A percentile compares a stretch with the other conserved stretches of the same genome.
phyloP scores from a whole-genome alignment of 2,797 vertebrate genomes.

The Argentina silus region DNA sequence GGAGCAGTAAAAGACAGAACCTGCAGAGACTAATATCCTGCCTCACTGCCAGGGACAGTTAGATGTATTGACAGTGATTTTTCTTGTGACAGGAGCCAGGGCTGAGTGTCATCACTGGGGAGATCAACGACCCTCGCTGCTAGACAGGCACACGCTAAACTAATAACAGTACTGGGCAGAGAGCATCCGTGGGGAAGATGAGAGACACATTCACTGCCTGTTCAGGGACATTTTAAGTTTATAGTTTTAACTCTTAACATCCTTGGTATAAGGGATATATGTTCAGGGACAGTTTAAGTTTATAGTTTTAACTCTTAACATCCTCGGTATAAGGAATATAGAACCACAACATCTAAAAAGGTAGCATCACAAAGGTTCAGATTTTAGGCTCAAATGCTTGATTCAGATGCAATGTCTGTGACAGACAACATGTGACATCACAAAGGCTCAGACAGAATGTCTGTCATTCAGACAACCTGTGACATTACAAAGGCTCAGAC shows the following conservation, averaged over 20 bases:
- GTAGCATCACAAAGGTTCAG: not conserved
- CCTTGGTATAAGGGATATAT: not conserved
- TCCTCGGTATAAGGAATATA: no score
- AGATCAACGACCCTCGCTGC: not conserved
- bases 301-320: not conserved
- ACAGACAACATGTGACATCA: conserved; percentile 9
- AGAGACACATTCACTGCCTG: no score
- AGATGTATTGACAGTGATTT: not conserved
- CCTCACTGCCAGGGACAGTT: not conserved
- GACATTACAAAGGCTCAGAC: not conserved
- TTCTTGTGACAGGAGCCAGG: not conserved
- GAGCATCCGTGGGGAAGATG: no score
- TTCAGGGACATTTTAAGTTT: not conserved
- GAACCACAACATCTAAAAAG: no score
- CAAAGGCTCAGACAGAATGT: not conserved
- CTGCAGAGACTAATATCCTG: not conserved
- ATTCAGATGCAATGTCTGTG: no score
- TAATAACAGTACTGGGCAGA: no score
- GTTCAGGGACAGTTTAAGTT: not conserved
- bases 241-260: not conserved
- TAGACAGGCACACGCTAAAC: no score
- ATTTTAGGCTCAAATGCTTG: no score
- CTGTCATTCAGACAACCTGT: not conserved
- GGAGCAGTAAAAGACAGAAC: not conserved
- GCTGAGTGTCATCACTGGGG: not conserved